Evolutionary conservation across 2,797 vertebrate genomes (phyloP).

Genomic region (Prunella strophiata): DNA sequence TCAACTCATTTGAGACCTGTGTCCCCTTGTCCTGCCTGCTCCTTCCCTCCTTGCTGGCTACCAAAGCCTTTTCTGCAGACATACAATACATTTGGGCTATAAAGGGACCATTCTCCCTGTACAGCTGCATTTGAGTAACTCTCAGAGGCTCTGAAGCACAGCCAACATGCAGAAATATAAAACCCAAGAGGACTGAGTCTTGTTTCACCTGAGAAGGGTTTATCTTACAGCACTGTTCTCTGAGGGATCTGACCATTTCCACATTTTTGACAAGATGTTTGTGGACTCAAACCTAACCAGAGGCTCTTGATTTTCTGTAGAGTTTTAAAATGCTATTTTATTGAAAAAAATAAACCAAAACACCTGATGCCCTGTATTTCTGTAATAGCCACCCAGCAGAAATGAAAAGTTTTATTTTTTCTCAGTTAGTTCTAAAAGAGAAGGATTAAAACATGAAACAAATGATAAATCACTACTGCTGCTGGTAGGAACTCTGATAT

Average conservation of each 20-base stretch:
- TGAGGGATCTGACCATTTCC: neutral
- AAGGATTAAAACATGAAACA: neutral
- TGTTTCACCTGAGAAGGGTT: conserved; percentile 22
- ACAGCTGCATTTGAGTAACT: conserved; percentile 27
- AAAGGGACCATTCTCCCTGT: conserved; percentile 50
- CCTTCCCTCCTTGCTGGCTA: neutral
- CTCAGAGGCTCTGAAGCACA: conserved; percentile 35
- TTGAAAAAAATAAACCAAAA: neutral
- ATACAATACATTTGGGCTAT: conserved; percentile 15
- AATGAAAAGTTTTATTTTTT: neutral
- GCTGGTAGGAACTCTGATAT: neutral
- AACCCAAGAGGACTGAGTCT: conserved; percentile 32
- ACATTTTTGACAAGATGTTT: neutral
- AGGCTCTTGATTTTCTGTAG: neutral
- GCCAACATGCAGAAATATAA: conserved; percentile 53
- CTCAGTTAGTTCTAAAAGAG: neutral
- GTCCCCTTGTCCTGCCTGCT: neutral
- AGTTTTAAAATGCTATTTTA: neutral
- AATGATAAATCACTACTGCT: neutral
- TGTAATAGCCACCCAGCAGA: neutral
- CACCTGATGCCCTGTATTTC: neutral
- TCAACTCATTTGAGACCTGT: neutral
- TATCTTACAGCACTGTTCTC: neutral
- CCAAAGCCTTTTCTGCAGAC: conserved; percentile 31
- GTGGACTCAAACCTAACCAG: neutral